These are phyloP conservation scores for Carcharodon carcharias DNA, from an alignment of 2,797 vertebrate genomes.

Conservation along the genomic window DNA sequence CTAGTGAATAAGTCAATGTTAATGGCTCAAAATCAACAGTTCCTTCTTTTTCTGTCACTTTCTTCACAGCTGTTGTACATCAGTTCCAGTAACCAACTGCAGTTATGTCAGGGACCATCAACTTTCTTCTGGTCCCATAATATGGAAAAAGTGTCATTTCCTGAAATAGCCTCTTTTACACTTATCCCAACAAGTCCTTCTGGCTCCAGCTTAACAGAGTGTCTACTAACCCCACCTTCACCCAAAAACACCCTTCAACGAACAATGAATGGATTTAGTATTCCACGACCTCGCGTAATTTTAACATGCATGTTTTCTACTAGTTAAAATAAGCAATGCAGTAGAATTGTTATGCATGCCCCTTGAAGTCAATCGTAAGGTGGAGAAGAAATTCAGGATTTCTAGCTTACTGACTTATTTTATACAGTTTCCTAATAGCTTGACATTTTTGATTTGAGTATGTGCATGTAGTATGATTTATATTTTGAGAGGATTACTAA, in stretches of 20 bases:
- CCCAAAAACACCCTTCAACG: conserved; percentile 69
- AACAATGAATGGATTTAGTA: conserved; percentile 65
- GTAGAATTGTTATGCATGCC: conserved; percentile 4
- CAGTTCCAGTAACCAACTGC: conserved; percentile 70
- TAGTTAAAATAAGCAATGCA: neutral
- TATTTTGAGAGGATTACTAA: neutral
- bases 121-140: conserved; percentile 81
- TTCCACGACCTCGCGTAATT: conserved; percentile 79
- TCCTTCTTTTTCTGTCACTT: conserved; percentile 61
- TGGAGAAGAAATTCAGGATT: neutral
- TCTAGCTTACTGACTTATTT: neutral
- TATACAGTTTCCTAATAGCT: neutral
- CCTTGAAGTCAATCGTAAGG: neutral
- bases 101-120: conserved; percentile 73
- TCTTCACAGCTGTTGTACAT: conserved; percentile 76
- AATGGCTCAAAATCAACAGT: neutral
- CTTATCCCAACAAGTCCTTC: conserved; percentile 81
- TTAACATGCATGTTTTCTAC: conserved; percentile 43
- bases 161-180: conserved; percentile 84
- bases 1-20: neutral
- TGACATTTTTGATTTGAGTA: neutral
- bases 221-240: conserved; percentile 77
- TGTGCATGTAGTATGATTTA: neutral
- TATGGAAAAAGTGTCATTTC: conserved; percentile 74
- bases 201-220: conserved; percentile 75